These are phyloP conservation scores for Reticulitermes speratus DNA, from an alignment of 1,140 invertebrate genomes.

Conservation along the genomic window DNA sequence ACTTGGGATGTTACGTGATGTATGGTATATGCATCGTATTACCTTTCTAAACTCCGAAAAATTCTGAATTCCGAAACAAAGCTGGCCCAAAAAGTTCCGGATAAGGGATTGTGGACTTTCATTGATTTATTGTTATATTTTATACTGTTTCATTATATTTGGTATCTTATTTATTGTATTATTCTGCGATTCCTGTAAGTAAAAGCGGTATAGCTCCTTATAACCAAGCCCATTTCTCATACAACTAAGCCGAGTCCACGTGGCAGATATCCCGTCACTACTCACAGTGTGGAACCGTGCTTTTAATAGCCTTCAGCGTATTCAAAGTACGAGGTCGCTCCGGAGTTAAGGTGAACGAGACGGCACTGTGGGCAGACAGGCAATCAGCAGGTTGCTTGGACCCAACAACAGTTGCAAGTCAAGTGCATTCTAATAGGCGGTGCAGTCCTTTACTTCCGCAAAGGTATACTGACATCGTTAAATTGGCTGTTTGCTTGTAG, in stretches of 20 bases:
- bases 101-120: too few species aligned
- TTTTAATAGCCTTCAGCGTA: not conserved
- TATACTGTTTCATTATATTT: too few species aligned
- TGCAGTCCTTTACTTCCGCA: not conserved
- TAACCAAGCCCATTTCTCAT: not conserved
- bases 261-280: not conserved
- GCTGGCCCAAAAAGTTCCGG: too few species aligned
- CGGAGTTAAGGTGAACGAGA: not conserved
- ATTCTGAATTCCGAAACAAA: too few species aligned
- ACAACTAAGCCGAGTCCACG: not conserved
- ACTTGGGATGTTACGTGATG: too few species aligned
- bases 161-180: too few species aligned
- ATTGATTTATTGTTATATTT: too few species aligned
- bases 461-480: not conserved
- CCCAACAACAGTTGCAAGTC: not conserved
- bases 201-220: not conserved
- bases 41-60: too few species aligned
- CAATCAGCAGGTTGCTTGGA: not conserved
- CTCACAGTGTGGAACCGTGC: too few species aligned
- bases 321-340: not conserved
- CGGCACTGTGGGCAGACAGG: not conserved
- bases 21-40: too few species aligned
- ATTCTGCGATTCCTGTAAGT: too few species aligned
- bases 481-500: too few species aligned
- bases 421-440: not conserved